Conservation (phyloP, 1,140 invertebrate genomes). For the Bradynema listronoti region DNA sequence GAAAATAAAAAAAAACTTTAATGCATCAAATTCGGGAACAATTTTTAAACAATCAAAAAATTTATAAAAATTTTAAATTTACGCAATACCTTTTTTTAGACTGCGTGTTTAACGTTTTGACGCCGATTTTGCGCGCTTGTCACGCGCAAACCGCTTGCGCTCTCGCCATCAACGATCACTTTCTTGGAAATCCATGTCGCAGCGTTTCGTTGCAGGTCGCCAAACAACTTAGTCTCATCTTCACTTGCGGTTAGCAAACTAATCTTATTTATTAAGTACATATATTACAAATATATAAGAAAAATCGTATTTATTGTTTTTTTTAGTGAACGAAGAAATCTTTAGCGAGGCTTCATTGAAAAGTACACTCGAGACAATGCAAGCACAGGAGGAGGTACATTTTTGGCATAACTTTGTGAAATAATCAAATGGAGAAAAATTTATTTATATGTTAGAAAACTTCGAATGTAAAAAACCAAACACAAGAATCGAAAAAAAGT, state of each 20-base stretch:
- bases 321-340: constrained; percentile 48
- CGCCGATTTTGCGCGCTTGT: constrained; percentile 30
- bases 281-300: background rate
- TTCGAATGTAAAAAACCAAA: no score
- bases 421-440: background rate
- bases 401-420: background rate
- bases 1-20: no score
- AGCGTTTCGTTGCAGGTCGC: constrained; percentile 13
- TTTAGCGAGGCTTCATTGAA: constrained; percentile 46
- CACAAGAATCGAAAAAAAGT: constrained; percentile 2
- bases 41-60: no score
- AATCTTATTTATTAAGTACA: background rate
- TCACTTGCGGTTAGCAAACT: constrained; percentile 32
- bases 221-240: constrained; percentile 44
- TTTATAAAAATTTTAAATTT: no score
- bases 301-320: no score
- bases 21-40: no score
- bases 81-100: constrained; percentile 36
- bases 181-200: constrained; percentile 44
- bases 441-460: background rate
- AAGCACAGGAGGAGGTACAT: constrained; percentile 33
- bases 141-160: constrained; percentile 42
- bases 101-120: constrained; percentile 40
- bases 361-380: constrained; percentile 45
- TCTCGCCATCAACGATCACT: constrained; percentile 34